Base-by-base conservation (phyloP, 2,888 invertebrate genomes). In the Escarpia spicata region DNA sequence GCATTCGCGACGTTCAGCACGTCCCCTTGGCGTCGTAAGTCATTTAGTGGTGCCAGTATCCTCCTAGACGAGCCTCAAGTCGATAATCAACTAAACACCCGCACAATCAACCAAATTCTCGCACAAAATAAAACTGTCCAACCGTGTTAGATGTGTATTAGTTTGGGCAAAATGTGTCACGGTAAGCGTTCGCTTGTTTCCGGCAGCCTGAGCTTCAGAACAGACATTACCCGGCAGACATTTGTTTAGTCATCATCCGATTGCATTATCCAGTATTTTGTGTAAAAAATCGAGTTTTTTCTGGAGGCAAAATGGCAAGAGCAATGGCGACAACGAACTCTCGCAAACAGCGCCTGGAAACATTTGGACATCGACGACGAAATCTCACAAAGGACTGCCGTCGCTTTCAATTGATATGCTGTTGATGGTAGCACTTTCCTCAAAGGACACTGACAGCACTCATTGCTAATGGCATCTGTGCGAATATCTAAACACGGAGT, bases 401-500 rank as follows among this genome's bases (percentile, higher is more conserved):
- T n/a, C 26, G 75, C 75, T 75, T 75, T n/a, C 75, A n/a, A 75
- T n/a, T 26, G 75, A 75, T 75, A 75, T 75, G 19, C n/a, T n/a
- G 26, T 75, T 26, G 75, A 75, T 26, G 75, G 26, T 75, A n/a
- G 75, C 19, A 4, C 75, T 75, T 26, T 75, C 75, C 75, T 75
- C 75, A 75, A n/a, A 75, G 75, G 26, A 75, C 52, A 4, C 26
- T n/a, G 75, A 26, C 75, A 26, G 75, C 26, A 26, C 26, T 75
- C 75, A 75, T 75, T 26, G 19, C 75, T 75, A 75, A 75, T 75
- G 75, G 75, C 75, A 75, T 75, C 75, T 6, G 75, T 12, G 26
- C 75, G 75, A 75, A n/a, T 26, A 75, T 75, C 75, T 75, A 75
- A 75, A 75, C 75, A 75, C 75, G 75, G 19, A 75, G 75, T 75